Evolutionary conservation across 1,140 invertebrate genomes (phyloP), one percentile per base, ranked within the genome.

Genomic region (Brachionus rubens): DNA sequence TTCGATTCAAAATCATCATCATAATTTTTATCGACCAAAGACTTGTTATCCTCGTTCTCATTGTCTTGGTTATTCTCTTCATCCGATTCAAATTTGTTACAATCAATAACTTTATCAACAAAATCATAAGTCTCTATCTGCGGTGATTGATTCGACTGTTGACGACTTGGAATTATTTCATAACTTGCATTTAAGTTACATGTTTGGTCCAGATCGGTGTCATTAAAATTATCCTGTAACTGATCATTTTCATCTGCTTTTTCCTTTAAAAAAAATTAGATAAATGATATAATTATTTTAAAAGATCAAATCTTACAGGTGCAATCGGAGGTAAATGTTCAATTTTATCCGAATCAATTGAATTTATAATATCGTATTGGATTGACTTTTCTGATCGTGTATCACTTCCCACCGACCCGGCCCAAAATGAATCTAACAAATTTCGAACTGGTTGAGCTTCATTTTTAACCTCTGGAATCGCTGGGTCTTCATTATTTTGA

Each of bases 201-300:
- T 14, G 68, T 72, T 50, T 72, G 68, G 12, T 72, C 68, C 14
- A 52, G 26, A 52, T 72, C 68, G 9, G 68, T 72, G n/a, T 72
- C 68, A 26, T 72, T 43, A 10, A 41, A 65, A 43, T 65, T 65
- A 21, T 65, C 59, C 19, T 59, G 16, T n/a, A 33, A 19, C 16
- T 59, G 30, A 36, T 36, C 33, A 2, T 24, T 21, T 24, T 14
- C 12, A 41, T 21, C 26, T 12, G 41, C 24, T 14, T 65, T 24
- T 7, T 41, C 40, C n/a, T n/a, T n/a, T n/a, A n/a, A n/a, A n/a
- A n/a, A n/a, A n/a, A n/a, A n/a, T n/a, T 16, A 5, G n/a, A 14
- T 2, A 14, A 4, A 14, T 5, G 33, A 5, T 36, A 3, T 36
- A 36, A 36, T 5, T 5, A 36, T 9, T 3, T 36, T 3, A 36